Evolutionary conservation across 2,888 invertebrate species (phyloP), one percentile per base, ranked within the genome.

Genomic region (Crioceris asparagi): DNA sequence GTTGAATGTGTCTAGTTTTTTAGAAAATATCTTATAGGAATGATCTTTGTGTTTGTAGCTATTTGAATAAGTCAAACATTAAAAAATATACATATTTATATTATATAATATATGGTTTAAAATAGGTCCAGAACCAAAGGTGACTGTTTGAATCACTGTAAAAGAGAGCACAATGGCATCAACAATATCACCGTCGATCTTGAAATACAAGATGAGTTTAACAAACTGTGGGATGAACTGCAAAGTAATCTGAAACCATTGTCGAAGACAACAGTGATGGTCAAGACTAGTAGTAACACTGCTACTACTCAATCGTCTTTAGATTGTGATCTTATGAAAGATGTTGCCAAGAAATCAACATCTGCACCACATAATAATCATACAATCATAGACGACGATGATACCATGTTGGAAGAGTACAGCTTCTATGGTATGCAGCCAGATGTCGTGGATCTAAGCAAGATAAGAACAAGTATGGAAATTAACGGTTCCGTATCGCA

Each of bases 351-450:
- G 21, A 70, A 70, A 46, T 69, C 69, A 0, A 70, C 70, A 0
- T 48, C 52, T n/a, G 57, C 65, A 0, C 60, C 56, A 4, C 23
- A 26, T 1, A 11, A 26, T n/a, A n/a, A n/a, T n/a, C n/a, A n/a
- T n/a, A n/a, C n/a, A n/a, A n/a, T n/a, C n/a, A n/a, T n/a, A n/a
- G n/a, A n/a, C n/a, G n/a, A n/a, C n/a, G n/a, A n/a, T n/a, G n/a
- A n/a, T n/a, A n/a, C n/a, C n/a, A 36, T 44, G 0, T 56, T 57
- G 2, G 46, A 44, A 6, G 54, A 62, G 21, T 69, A 59, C 45
- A 72, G 74, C 0, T 70, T 62, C 47, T 77, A 76, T 36, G 71
- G 72, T 1, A 54, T 57, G 1, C 59, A 55, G 37, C 66, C 71
- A 0, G 51, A 51, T 0, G 50, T 62, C 1, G 52, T 67, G 2